Percentiles rank a stretch among this genome's conserved stretches.
phyloP scores from a whole-genome alignment of 2,113 vertebrate genomes.

The Cyanoramphus novaezelandiae region DNA sequence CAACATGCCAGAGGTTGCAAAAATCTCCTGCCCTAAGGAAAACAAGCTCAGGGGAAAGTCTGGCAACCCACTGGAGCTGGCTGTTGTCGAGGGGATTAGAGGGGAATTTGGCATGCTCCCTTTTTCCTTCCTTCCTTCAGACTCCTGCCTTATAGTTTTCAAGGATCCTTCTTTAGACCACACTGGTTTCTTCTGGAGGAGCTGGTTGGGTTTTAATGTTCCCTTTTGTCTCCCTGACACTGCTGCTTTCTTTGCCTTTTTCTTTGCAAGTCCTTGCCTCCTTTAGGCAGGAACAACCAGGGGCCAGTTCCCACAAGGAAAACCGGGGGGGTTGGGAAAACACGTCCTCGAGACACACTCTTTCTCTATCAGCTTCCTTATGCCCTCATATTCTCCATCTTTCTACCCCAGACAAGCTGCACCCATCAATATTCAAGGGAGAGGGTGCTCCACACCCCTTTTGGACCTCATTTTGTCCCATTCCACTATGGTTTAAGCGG shows the following conservation, averaged over 20 bases:
- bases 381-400: background rate
- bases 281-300: background rate
- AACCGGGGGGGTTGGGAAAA: background rate
- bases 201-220: conserved; percentile 34
- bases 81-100: conserved; percentile 56
- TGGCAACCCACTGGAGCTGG: conserved; percentile 12
- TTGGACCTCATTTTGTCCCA: background rate
- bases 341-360: background rate
- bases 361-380: background rate
- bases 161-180: conserved; percentile 21
- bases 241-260: background rate
- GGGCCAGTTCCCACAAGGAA: background rate
- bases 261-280: background rate
- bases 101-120: conserved; percentile 54
- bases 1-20: conserved; percentile 21
- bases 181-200: conserved; percentile 19
- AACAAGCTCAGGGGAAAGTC: conserved; percentile 36
- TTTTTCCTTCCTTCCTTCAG: conserved; percentile 21
- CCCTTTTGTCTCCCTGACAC: conserved; percentile 49
- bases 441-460: background rate
- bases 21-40: conserved; percentile 40
- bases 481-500: fast-evolving
- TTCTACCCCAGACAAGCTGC: background rate
- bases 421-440: background rate
- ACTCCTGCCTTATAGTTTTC: conserved; percentile 43